Conservation (phyloP, 1,140 invertebrate species). For the Pemphigus obesinymphae region DNA sequence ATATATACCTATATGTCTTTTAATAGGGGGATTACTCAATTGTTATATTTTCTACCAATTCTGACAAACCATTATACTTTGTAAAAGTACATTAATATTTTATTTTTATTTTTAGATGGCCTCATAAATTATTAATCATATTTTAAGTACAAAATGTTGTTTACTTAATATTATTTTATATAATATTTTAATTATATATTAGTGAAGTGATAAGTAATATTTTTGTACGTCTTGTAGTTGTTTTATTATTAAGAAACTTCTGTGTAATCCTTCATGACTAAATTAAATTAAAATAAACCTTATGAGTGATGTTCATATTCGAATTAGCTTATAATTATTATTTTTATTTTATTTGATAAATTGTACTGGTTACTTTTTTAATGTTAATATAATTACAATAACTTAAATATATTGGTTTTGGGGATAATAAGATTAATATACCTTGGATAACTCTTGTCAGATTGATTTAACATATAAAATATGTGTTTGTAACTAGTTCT, state of each 20-base stretch:
- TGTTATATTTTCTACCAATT: not conserved
- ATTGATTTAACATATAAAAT: not conserved
- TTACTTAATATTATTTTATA: conserved; percentile 17
- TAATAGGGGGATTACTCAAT: not conserved
- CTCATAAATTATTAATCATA: not conserved
- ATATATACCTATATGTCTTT: not conserved
- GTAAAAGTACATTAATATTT: not conserved
- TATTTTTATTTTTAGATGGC: not conserved
- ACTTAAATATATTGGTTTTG: conserved; percentile 7
- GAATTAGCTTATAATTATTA: not conserved
- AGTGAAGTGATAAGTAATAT: conserved; percentile 16
- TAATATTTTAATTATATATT: conserved; percentile 16
- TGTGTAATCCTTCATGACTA: not conserved
- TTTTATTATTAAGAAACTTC: not conserved
- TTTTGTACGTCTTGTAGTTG: conserved; percentile 16
- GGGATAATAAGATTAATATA: not conserved
- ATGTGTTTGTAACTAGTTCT: too few relatives aligned
- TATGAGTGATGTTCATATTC: not conserved
- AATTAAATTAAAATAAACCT: not conserved
- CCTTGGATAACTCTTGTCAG: conserved; percentile 6
- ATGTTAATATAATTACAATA: conserved; percentile 18
- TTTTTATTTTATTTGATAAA: not conserved
- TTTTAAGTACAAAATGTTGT: conserved; percentile 19
- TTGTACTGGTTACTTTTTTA: not conserved
- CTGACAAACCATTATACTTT: not conserved